Percentiles rank a stretch among this genome's conserved stretches.
These are phyloP conservation scores for Heterodera filipjevi DNA, from an alignment of 2,888 invertebrate genomes.

Conservation along the genomic window DNA sequence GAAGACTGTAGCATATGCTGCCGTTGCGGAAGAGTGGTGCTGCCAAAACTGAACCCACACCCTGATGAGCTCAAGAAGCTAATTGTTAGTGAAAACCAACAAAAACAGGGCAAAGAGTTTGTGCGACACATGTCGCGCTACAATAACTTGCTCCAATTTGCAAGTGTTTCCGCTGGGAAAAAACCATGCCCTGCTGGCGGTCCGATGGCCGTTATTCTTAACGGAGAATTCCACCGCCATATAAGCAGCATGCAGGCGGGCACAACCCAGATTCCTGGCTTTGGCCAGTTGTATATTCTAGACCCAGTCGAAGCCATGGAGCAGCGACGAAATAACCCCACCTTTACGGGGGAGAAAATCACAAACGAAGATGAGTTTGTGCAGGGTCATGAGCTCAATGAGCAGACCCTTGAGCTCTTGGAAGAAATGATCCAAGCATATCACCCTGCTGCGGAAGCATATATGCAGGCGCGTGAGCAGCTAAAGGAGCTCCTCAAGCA, in stretches of 20 bases:
- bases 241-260: constrained; percentile 22
- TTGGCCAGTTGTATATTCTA: constrained; percentile 20
- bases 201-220: not conserved
- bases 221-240: constrained; percentile 14
- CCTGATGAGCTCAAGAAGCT: not conserved
- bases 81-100: not conserved
- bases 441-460: constrained; percentile 17
- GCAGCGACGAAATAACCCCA: not conserved
- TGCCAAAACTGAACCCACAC: not conserved
- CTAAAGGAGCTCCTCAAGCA: not conserved
- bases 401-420: not conserved
- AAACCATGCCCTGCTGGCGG: not conserved
- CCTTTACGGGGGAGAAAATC: not conserved
- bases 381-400: not conserved
- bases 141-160: constrained; percentile 19
- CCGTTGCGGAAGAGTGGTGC: not conserved
- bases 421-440: not conserved
- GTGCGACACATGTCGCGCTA: not conserved
- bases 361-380: not conserved
- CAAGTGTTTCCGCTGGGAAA: not conserved
- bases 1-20: not conserved
- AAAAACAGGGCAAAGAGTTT: not conserved
- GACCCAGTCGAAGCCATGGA: constrained; percentile 12
- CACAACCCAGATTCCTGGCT: not conserved
- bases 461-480: not conserved